A percentile compares a stretch with the other conserved stretches of the same genome.
Evolutionary conservation across 2,888 invertebrate genomes (phyloP).

Genomic region (Escarpia spicata): DNA sequence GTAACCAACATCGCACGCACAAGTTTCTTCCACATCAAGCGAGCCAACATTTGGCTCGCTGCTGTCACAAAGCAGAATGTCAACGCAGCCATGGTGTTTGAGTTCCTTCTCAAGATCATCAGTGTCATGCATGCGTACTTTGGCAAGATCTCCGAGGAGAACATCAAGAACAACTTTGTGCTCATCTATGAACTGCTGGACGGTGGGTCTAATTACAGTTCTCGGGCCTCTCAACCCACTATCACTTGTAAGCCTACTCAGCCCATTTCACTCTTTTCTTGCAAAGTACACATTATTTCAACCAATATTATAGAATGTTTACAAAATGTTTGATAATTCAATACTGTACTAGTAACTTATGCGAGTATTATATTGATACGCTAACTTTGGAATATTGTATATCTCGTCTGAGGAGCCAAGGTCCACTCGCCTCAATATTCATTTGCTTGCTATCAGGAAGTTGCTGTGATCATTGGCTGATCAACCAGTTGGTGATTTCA

Average conservation of each 20-base stretch:
- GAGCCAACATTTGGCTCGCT: slow-evolving; percentile 99
- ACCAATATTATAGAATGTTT: not conserved
- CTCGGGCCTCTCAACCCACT: not conserved
- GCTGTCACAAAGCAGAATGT: slow-evolving; percentile 99
- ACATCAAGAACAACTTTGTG: slow-evolving; percentile 99
- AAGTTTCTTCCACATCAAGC: slow-evolving; percentile 98
- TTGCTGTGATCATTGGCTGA: too few relatives aligned
- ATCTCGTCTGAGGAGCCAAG: too few relatives aligned
- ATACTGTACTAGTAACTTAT: not conserved
- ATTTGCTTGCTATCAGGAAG: too few relatives aligned
- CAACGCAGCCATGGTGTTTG: slow-evolving; percentile 99
- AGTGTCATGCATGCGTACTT: slow-evolving; percentile 99
- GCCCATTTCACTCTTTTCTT: not conserved
- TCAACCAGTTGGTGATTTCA: too few relatives aligned
- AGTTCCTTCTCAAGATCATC: slow-evolving; percentile 93
- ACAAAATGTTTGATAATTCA: not conserved
- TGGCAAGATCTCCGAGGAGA: slow-evolving; percentile 99
- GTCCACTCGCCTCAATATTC: too few relatives aligned
- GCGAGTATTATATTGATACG: too few relatives aligned
- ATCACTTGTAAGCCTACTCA: not conserved
- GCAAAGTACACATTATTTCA: too few relatives aligned
- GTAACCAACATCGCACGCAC: slow-evolving; percentile 99
- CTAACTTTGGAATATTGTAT: too few relatives aligned
- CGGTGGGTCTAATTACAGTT: slow-evolving; percentile 71
- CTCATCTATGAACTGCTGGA: slow-evolving; percentile 98